phyloP scores from a whole-genome alignment of 2,888 invertebrate genomes.

The Limnephilus lunatus region DNA sequence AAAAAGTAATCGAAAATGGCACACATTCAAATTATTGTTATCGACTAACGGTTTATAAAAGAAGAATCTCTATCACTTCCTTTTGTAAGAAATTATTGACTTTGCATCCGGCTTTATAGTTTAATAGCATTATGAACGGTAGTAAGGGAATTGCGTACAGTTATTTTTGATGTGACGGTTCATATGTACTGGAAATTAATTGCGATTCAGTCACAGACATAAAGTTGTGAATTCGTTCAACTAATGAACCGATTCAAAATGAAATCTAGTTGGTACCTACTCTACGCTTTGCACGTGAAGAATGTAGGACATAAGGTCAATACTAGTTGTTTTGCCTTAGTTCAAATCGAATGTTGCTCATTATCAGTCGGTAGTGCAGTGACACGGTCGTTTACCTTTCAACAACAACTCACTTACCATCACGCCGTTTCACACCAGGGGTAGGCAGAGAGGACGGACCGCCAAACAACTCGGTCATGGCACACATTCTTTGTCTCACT shows the following conservation, averaged over 20 bases:
- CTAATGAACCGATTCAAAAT: neutral
- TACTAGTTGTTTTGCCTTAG: neutral
- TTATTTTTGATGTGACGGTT: neutral
- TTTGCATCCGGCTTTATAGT: neutral
- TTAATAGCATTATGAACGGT: neutral
- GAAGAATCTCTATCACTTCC: neutral
- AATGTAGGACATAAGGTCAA: neutral
- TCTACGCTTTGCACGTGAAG: neutral
- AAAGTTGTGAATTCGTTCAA: neutral
- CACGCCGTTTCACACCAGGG: too few species aligned
- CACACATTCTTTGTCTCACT: too few species aligned
- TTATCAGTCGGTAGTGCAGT: neutral
- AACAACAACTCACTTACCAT: too few species aligned
- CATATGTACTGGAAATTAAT: neutral
- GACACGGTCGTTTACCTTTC: neutral
- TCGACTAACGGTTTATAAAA: neutral
- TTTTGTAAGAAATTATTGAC: neutral
- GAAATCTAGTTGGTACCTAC: neutral
- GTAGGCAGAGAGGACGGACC: too few species aligned
- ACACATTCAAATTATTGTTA: neutral
- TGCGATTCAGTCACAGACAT: neutral
- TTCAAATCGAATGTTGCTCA: neutral
- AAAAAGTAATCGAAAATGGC: neutral
- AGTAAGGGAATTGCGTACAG: neutral
- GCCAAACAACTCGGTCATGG: too few species aligned